Base-by-base conservation (phyloP, 2,113 vertebrate genomes). In the Podilymbus podiceps region DNA sequence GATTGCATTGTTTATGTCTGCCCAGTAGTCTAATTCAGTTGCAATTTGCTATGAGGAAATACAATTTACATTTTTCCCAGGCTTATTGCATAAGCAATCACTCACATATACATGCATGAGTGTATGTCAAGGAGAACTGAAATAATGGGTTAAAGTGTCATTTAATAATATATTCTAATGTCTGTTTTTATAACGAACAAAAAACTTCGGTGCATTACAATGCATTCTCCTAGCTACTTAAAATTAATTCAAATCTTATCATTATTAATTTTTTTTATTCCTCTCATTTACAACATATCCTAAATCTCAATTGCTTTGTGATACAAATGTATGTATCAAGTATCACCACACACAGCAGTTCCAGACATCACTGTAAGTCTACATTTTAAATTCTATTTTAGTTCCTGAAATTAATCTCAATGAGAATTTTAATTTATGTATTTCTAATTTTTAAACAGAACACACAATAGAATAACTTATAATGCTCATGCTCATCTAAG, bases 1-100 rank as follows among this genome's bases (percentile, higher is more conserved):
- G 98, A 98, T 98, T 98, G 93, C 93, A 94, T 97, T 98, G 98
- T 98, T 98, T 98, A 97, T 96, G 95, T 98, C 97, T 98, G 93
- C 85, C 95, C 98, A 97, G 91, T 98, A 97, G 98, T 97, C 97
- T 98, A 97, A 98, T 98, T 98, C 97, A 95, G 93, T 97, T 97
- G 96, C 97, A 98, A 95, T 98, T 98, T 97, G 95, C 94, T 93
- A 93, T 77, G 94, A 98, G 97, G 98, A 98, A 97, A 98, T 98
- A 95, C 88, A 98, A 97, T 98, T 98, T 97, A 96, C 91, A 97
- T 97, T 87, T 97, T 98, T 97, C 97, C 92, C 95, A 95, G 96
- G 97, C 94, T 97, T 97, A 95, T 96, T 97, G 94, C 93, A 97
- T 97, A 98, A 89, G 97, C 60, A 89, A 80, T 97, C 89, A 92